Conservation (phyloP, 2,888 invertebrate species). For the Heliothis peltigera region DNA sequence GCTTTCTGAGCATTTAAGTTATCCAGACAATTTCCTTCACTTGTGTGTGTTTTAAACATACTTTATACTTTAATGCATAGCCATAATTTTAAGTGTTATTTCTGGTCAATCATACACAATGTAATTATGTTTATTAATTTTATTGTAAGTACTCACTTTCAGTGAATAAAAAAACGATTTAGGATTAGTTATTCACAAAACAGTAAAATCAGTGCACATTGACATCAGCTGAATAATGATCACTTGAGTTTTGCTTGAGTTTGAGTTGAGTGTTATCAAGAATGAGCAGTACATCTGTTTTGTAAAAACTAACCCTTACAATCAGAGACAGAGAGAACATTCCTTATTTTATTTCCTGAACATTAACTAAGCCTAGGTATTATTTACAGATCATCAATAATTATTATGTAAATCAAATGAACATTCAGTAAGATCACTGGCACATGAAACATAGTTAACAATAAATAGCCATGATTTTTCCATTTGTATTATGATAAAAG, state of each 20-base stretch:
- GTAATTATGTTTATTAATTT: slow-evolving; percentile 19
- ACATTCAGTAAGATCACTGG: slow-evolving; percentile 5
- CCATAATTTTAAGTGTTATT: slow-evolving; percentile 2
- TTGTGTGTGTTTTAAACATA: slow-evolving; percentile 89
- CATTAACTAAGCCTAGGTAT: slow-evolving; percentile 33
- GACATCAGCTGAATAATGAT: background rate
- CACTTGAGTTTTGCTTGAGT: background rate
- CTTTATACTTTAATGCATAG: background rate
- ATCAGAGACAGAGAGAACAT: slow-evolving; percentile 45
- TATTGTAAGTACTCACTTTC: slow-evolving; percentile 40
- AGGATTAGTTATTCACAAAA: background rate
- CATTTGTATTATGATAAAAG: background rate
- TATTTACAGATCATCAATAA: slow-evolving; percentile 42
- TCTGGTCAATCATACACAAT: slow-evolving; percentile 23
- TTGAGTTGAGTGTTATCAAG: background rate
- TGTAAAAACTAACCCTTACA: slow-evolving; percentile 4
- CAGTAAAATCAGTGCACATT: background rate
- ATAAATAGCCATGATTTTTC: slow-evolving; percentile 37
- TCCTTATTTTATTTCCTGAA: slow-evolving; percentile 39
- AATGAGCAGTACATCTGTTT: background rate
- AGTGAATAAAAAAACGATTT: slow-evolving; percentile 38
- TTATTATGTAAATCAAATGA: slow-evolving; percentile 7
- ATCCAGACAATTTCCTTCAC: slow-evolving; percentile 99
- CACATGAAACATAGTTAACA: slow-evolving; percentile 6
- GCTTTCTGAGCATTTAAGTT: slow-evolving; percentile 99